These are phyloP conservation scores for Spongilla lacustris DNA, from an alignment of 37 sponge, comb jelly and placozoan genomes.

Conservation along the genomic window DNA sequence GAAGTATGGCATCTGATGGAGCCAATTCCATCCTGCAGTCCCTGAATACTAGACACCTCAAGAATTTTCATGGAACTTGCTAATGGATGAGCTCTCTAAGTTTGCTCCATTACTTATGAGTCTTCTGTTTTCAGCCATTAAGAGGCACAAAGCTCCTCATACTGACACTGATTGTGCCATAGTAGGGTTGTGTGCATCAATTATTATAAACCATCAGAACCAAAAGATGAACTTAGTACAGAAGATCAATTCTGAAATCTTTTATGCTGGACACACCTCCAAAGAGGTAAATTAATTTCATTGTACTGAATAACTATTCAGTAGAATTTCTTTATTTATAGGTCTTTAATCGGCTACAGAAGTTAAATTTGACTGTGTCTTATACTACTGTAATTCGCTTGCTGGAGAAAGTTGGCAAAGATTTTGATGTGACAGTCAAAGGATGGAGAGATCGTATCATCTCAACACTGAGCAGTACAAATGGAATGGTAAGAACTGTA, in stretches of 20 bases:
- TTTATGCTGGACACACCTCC: constrained; percentile 15
- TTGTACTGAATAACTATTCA: too few species aligned
- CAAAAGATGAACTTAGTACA: constrained; percentile 22
- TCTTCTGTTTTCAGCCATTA: constrained; percentile 12
- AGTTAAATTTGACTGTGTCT: neutral
- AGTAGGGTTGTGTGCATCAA: constrained; percentile 16
- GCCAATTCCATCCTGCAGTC: too few species aligned
- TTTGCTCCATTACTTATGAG: constrained; percentile 7
- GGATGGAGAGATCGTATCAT: constrained; percentile 6
- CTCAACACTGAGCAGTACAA: neutral
- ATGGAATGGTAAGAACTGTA: neutral
- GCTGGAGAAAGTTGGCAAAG: neutral
- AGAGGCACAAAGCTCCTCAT: too few species aligned
- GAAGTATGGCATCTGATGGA: too few species aligned
- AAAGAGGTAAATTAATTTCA: constrained; percentile 20
- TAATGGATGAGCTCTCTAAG: neutral
- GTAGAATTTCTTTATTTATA: neutral
- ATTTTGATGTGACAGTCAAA: neutral
- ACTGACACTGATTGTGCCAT: neutral
- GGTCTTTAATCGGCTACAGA: constrained; percentile 11
- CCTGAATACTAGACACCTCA: too few species aligned
- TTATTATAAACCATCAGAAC: neutral
- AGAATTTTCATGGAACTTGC: too few species aligned
- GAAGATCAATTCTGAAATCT: constrained; percentile 5
- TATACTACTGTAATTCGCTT: neutral